Evolutionary conservation across 2,797 vertebrate species (phyloP).

Genomic region (Dipus sagitta): DNA sequence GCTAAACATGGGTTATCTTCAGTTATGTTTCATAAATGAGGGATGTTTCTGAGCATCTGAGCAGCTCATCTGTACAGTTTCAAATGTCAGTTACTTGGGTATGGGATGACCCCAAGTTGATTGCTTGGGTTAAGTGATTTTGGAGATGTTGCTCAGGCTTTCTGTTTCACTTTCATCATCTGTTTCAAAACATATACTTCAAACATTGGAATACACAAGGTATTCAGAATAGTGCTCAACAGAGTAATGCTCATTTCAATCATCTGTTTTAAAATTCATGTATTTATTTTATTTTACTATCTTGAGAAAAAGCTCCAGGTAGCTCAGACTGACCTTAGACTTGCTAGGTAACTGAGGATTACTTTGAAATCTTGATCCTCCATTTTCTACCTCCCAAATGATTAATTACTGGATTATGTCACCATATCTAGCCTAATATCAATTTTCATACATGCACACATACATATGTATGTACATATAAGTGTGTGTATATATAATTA

Average conservation of each 20-base stretch:
- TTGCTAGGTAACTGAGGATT: neutral
- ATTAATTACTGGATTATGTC: neutral
- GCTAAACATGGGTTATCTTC: neutral
- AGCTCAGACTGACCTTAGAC: neutral
- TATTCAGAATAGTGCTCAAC: neutral
- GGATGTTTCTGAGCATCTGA: neutral
- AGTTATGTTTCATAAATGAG: constrained; percentile 30
- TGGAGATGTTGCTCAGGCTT: neutral
- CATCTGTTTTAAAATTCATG: neutral
- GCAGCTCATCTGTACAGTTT: neutral
- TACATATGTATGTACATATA: too few species aligned
- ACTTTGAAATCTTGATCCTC: neutral
- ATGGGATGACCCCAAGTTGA: neutral
- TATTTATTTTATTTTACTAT: neutral
- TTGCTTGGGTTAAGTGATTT: neutral
- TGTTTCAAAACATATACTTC: neutral
- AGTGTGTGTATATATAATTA: too few species aligned
- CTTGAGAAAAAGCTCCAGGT: neutral
- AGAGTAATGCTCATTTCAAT: neutral
- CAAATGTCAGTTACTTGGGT: neutral
- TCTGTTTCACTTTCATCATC: neutral
- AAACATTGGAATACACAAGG: neutral
- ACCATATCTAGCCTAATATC: neutral
- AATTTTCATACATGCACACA: neutral
- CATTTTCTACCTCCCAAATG: neutral